phyloP scores from a whole-genome alignment of 1,140 invertebrate species.

The Mycetomoellerius zeteki region DNA sequence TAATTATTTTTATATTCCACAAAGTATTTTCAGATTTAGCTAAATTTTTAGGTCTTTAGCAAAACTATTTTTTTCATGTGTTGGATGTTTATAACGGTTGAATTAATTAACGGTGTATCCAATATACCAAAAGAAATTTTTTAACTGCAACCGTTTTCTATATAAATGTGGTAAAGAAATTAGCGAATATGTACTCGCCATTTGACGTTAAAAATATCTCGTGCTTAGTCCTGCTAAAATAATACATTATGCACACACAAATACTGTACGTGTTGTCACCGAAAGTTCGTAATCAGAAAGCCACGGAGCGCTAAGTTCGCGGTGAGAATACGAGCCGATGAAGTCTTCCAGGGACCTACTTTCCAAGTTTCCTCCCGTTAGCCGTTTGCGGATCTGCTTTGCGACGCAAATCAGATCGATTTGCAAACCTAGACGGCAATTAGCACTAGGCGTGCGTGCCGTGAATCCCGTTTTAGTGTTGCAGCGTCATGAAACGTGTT shows the following conservation, averaged over 20 bases:
- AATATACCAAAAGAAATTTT: background rate
- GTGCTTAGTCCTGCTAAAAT: constrained; percentile 4
- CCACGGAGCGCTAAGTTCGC: constrained; percentile 2
- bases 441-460: constrained; percentile 60
- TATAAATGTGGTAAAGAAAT: background rate
- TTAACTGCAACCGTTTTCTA: constrained; percentile 4
- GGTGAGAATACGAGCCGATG: background rate
- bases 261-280: background rate
- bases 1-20: too few species aligned
- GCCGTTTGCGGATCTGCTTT: constrained; percentile 41
- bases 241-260: constrained; percentile 26
- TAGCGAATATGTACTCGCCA: background rate
- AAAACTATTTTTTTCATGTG: too few species aligned
- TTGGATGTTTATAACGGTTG: background rate
- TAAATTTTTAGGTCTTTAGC: too few species aligned
- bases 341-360: constrained; percentile 27
- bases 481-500: constrained; percentile 46
- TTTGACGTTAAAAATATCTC: background rate
- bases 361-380: constrained; percentile 25
- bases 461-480: constrained; percentile 24
- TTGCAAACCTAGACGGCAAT: constrained; percentile 50
- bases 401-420: constrained; percentile 63
- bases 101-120: background rate
- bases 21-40: too few species aligned
- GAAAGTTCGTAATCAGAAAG: background rate